Evolutionary conservation across 2,888 invertebrate species (phyloP).

Genomic region (Ophonus ardosiacus): DNA sequence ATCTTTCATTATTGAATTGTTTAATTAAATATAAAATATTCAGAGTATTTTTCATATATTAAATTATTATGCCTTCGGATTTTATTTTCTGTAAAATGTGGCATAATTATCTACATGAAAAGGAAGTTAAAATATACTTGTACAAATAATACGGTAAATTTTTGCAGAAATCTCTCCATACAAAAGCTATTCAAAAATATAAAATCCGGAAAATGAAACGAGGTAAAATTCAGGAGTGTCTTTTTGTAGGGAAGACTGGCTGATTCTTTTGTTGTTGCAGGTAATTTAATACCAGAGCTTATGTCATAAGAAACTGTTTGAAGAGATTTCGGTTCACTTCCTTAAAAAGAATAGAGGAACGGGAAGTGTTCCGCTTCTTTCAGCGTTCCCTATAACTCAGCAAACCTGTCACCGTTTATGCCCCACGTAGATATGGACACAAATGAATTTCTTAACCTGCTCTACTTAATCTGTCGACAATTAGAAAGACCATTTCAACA

Average conservation of each 20-base stretch:
- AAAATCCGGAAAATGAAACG: constrained; percentile 9
- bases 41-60: background rate
- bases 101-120: background rate
- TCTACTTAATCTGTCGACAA: too few species aligned
- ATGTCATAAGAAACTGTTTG: constrained; percentile 63
- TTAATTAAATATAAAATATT: constrained; percentile 12
- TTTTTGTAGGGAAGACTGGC: background rate
- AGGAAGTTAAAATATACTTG: background rate
- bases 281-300: constrained; percentile 61
- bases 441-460: too few species aligned
- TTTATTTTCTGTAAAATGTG: background rate
- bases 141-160: background rate
- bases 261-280: constrained; percentile 60
- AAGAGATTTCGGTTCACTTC: constrained; percentile 61
- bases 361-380: constrained; percentile 18
- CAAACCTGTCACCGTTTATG: background rate
- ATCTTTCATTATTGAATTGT: background rate
- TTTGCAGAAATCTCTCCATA: background rate
- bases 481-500: too few species aligned
- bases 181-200: background rate
- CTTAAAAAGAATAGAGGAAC: constrained; percentile 61
- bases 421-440: background rate
- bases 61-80: background rate
- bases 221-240: constrained; percentile 35
- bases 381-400: constrained; percentile 13